Conservation (phyloP, 2,888 invertebrate species). For the Tuta absoluta region DNA sequence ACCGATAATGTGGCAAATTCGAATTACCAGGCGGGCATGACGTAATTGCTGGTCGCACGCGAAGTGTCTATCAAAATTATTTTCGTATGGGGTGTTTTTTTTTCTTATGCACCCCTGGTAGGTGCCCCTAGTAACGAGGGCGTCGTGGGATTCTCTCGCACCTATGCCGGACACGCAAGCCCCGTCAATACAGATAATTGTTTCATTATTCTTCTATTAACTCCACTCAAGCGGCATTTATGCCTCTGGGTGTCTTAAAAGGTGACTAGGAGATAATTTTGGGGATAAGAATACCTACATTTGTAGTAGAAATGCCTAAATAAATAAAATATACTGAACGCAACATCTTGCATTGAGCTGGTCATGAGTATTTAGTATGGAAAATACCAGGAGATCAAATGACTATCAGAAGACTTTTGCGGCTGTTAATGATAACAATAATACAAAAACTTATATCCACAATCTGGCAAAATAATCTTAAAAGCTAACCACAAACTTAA, state of each 20-base stretch:
- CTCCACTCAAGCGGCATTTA: slow-evolving; percentile 67
- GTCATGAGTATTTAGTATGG: too few relatives aligned
- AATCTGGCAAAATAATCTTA: not conserved
- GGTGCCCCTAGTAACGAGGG: slow-evolving; percentile 53
- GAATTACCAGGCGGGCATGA: slow-evolving; percentile 60
- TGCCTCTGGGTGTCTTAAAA: too few relatives aligned
- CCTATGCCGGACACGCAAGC: slow-evolving; percentile 37
- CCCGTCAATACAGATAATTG: slow-evolving; percentile 73
- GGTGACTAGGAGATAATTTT: too few relatives aligned
- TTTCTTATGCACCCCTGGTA: slow-evolving; percentile 64
- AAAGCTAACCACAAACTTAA: not conserved
- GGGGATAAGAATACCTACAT: too few relatives aligned
- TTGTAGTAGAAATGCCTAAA: too few relatives aligned
- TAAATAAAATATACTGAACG: too few relatives aligned
- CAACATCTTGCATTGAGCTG: too few relatives aligned
- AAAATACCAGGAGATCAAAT: too few relatives aligned
- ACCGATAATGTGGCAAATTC: slow-evolving; percentile 78
- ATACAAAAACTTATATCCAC: too few relatives aligned
- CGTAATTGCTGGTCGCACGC: slow-evolving; percentile 75
- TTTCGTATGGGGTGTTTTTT: slow-evolving; percentile 68
- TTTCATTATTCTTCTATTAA: slow-evolving; percentile 81
- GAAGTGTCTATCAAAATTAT: slow-evolving; percentile 80
- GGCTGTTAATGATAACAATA: too few relatives aligned
- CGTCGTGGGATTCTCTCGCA: slow-evolving; percentile 56
- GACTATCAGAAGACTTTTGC: too few relatives aligned